phyloP scores from a whole-genome alignment of 2,113 vertebrate genomes.

The Lepus americanus region DNA sequence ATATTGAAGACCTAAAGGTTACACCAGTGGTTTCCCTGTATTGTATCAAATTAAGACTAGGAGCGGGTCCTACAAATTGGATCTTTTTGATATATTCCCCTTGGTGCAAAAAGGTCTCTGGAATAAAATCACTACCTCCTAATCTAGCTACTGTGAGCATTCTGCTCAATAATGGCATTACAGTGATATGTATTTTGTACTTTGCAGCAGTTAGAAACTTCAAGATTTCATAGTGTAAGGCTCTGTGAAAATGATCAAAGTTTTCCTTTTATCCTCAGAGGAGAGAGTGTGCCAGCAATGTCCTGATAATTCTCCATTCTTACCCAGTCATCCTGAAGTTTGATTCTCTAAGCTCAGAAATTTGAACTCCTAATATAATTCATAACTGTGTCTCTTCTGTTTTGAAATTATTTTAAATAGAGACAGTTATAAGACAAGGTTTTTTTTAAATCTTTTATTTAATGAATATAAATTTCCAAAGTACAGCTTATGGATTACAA shows the following conservation, averaged over 20 bases:
- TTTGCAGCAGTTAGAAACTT: neutral
- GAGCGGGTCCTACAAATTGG: neutral
- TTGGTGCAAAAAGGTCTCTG: neutral
- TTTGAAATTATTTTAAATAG: neutral
- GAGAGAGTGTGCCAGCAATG: neutral
- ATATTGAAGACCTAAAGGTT: neutral
- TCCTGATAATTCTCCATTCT: neutral
- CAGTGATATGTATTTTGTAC: neutral
- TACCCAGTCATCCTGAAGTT: neutral
- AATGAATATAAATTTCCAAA: too few species aligned
- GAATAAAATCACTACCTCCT: neutral
- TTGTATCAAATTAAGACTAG: neutral
- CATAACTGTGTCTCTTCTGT: neutral
- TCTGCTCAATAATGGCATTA: neutral
- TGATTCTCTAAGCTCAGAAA: neutral
- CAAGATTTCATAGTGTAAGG: neutral
- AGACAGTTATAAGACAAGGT: neutral
- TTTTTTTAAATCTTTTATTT: neutral
- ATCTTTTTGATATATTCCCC: neutral
- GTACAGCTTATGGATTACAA: too few species aligned
- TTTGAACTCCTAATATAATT: neutral
- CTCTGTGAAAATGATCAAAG: neutral
- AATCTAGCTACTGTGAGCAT: neutral
- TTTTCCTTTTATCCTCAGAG: neutral
- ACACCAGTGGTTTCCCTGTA: neutral